Evolutionary conservation across 2,888 invertebrate species (phyloP).

Genomic region (Diplolepis rosae): DNA sequence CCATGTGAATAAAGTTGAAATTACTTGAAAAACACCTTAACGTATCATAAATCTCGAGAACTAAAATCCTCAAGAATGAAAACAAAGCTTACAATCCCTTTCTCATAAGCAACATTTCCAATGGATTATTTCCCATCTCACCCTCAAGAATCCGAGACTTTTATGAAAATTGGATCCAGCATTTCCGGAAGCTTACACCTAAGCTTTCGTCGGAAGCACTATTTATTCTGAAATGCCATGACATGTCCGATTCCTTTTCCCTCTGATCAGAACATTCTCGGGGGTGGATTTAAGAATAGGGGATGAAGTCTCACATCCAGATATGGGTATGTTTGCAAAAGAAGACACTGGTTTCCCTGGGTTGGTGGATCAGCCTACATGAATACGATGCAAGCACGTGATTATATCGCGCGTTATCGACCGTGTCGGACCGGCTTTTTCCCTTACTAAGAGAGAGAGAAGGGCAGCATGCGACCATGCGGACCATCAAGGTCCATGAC

Average conservation of each 20-base stretch:
- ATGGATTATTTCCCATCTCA: background rate
- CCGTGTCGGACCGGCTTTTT: constrained; percentile 46
- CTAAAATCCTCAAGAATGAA: too few relatives aligned
- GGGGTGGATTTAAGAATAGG: constrained; percentile 9
- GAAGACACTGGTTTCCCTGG: constrained; percentile 41
- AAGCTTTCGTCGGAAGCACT: background rate
- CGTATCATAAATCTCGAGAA: too few relatives aligned
- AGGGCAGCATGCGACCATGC: constrained; percentile 22
- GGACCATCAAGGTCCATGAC: constrained; percentile 1
- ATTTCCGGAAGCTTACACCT: constrained; percentile 10
- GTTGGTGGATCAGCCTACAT: constrained; percentile 38
- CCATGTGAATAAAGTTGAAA: too few relatives aligned
- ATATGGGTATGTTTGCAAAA: constrained; percentile 1
- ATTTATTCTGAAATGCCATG: constrained; percentile 20
- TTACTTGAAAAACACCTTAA: too few relatives aligned
- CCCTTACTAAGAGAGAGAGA: constrained; percentile 32
- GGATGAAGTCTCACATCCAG: background rate
- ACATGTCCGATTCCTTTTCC: constrained; percentile 5
- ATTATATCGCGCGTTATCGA: constrained; percentile 51
- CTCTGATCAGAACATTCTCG: constrained; percentile 15
- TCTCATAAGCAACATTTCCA: too few relatives aligned
- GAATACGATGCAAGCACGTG: constrained; percentile 47
- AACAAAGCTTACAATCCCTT: background rate
- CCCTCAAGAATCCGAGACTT: background rate
- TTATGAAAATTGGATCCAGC: background rate